Evolutionary conservation across 1,140 invertebrate species (phyloP), one percentile per base, ranked within the genome.

Genomic region (Metopolophium dirhodum): DNA sequence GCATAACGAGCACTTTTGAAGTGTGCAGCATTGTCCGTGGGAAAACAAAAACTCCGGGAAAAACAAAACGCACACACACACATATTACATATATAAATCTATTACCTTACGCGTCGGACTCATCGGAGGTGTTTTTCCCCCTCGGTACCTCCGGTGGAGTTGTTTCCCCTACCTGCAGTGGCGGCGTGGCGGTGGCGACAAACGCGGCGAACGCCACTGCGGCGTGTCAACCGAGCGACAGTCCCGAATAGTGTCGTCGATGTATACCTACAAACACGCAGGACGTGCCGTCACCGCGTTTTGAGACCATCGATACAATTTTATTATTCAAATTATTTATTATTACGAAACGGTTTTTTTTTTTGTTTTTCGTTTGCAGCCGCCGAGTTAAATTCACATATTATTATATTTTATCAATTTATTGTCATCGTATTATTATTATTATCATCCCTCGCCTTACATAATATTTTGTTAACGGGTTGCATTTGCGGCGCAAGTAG

Each of bases 21-120:
- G 37, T 47, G 90, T 51, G 90, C 41, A n/a, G 37, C 57, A 91
- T 91, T 91, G 90, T 91, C 57, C 57, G 90, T 77, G 90, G 45
- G 90, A 91, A 91, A 91, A 41, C 37, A n/a, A 89, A 89, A 49
- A 26, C 30, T 30, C 47, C 30, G 47, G 30, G 45, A 18, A 49
- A 87, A 87, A n/a, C 45, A 22, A 47, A 37, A 26, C 83, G 41
- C 41, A 11, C 26, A 7, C 23, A 86, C 37, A 30, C 9, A 30
- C 22, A 23, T 20, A 83, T 2, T n/a, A n/a, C n/a, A n/a, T 18
- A 41, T 41, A 30, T 61, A 61, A 23, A 30, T 83, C 8, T 85
- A 47, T 86, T 47, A 30, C 41, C 8, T 2, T 45, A 18, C 23
- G 23, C 9, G 23, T 47, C 45, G 45, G 85, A 86, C 18, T 47